Conservation (phyloP, 92 coral and sea anemone species). For the Zoanthus sociatus region DNA sequence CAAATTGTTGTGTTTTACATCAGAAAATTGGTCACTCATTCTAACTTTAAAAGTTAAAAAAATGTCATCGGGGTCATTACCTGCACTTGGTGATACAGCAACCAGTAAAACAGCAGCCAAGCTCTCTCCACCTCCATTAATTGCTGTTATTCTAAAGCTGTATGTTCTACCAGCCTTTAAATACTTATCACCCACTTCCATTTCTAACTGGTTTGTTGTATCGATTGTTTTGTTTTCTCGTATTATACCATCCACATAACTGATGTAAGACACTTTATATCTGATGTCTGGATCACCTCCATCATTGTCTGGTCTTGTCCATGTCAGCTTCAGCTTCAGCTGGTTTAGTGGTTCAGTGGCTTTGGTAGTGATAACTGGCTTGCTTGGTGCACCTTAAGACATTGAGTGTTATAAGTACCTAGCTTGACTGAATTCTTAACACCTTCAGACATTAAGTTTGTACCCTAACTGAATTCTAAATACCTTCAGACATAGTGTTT, state of each 20-base stretch:
- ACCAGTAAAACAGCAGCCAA: not conserved
- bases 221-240: slow-evolving; percentile 9
- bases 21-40: too few species aligned
- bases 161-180: slow-evolving; percentile 25
- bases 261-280: slow-evolving; percentile 12
- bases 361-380: not conserved
- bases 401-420: not conserved
- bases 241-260: slow-evolving; percentile 1
- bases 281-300: slow-evolving; percentile 26
- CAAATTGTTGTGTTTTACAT: too few species aligned
- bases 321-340: slow-evolving; percentile 15
- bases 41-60: too few species aligned
- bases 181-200: not conserved
- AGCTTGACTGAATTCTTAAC: too few species aligned
- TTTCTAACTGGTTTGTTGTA: slow-evolving; percentile 6
- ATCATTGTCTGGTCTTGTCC: slow-evolving; percentile 20
- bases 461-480: too few species aligned
- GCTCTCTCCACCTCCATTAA: slow-evolving; percentile 40
- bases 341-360: not conserved
- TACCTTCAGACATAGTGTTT: too few species aligned
- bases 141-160: slow-evolving; percentile 13
- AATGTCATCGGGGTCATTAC: not conserved
- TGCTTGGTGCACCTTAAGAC: slow-evolving; percentile 23
- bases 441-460: too few species aligned
- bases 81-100: slow-evolving; percentile 4